A percentile compares a stretch with the other conserved stretches of the same genome.
phyloP scores from a whole-genome alignment of 2,888 invertebrate genomes.

The Eubasilissa splendida region DNA sequence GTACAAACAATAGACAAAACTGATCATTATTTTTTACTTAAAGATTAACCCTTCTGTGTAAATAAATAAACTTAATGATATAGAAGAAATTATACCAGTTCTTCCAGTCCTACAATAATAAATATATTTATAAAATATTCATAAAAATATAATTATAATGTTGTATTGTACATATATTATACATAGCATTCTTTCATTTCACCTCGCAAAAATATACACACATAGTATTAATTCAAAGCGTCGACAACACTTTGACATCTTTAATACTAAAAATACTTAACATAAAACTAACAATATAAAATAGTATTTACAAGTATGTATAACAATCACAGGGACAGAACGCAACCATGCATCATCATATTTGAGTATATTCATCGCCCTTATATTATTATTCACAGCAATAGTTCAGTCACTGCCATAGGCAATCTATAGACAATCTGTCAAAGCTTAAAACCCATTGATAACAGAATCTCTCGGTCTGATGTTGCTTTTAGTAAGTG shows the following conservation, averaged over 20 bases:
- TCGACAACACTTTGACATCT: not conserved
- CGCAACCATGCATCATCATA: no score
- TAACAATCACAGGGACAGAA: not conserved
- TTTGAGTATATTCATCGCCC: no score
- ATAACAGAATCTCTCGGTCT: no score
- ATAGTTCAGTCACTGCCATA: no score
- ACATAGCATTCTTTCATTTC: slow-evolving; percentile 2
- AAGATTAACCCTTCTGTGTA: not conserved
- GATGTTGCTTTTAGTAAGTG: no score
- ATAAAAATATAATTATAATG: not conserved
- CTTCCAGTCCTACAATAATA: slow-evolving; percentile 6
- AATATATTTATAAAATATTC: not conserved
- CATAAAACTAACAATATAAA: not conserved
- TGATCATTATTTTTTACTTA: not conserved
- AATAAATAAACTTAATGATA: slow-evolving; percentile 25
- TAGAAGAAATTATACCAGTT: not conserved
- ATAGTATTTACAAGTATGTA: not conserved
- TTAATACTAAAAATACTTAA: not conserved
- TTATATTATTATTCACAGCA: no score
- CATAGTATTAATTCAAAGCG: not conserved
- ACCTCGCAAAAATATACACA: not conserved
- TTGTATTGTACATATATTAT: not conserved
- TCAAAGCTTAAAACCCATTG: no score
- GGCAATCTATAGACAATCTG: no score
- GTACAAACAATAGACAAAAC: not conserved